phyloP scores from a whole-genome alignment of 1,140 invertebrate genomes.

The roundworm (Caenorhabditis elegans) region DNA sequence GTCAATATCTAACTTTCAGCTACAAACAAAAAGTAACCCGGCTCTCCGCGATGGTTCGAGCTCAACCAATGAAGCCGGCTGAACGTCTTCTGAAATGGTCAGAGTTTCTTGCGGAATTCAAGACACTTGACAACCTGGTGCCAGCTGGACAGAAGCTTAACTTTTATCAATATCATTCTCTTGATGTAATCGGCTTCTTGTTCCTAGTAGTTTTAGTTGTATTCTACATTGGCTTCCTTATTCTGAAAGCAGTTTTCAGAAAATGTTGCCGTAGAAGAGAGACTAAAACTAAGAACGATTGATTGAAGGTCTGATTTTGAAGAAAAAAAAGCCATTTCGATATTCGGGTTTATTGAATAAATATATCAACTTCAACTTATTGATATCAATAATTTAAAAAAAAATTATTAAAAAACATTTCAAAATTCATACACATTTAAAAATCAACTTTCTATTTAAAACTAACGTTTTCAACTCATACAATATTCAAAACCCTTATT shows the following conservation, averaged over 20 bases:
- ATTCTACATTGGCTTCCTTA: conserved; percentile 4
- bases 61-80: conserved; percentile 43
- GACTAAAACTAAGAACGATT: no score
- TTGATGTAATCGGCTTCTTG: conserved; percentile 50
- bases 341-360: no score
- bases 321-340: no score
- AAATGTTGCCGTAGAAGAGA: neutral
- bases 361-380: no score
- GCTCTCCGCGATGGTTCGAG: conserved; percentile 35
- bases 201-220: neutral
- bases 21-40: conserved; percentile 34
- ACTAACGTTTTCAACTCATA: no score
- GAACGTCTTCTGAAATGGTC: conserved; percentile 47
- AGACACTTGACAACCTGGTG: conserved; percentile 43
- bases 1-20: neutral
- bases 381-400: no score
- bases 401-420: no score
- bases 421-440: no score
- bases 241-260: neutral
- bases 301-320: no score
- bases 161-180: conserved; percentile 45
- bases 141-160: conserved; percentile 46
- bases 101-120: conserved; percentile 50
- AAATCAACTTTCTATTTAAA: no score
- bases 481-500: no score